These are phyloP conservation scores for Hypsopygia costalis DNA, from an alignment of 2,888 invertebrate species.

Conservation along the genomic window DNA sequence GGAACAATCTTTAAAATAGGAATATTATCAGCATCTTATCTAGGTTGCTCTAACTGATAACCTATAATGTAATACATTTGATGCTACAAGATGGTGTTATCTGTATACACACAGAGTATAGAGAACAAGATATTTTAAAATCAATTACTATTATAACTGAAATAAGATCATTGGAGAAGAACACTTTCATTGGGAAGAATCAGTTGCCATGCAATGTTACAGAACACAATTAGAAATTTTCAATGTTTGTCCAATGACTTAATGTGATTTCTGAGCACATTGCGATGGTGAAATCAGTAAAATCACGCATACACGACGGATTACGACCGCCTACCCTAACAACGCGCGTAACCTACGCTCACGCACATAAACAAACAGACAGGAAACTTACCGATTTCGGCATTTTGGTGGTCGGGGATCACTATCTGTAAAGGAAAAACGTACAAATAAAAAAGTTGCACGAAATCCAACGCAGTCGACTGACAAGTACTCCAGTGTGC, in stretches of 20 bases:
- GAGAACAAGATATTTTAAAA: no score
- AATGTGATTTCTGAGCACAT: constrained; percentile 53
- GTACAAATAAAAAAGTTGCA: constrained; percentile 41
- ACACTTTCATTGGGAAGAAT: background rate
- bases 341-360: constrained; percentile 10
- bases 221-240: constrained; percentile 17
- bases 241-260: constrained; percentile 37
- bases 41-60: constrained; percentile 28
- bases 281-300: constrained; percentile 66
- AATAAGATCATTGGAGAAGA: constrained; percentile 1
- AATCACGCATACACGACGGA: constrained; percentile 38
- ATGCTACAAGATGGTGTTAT: constrained; percentile 1
- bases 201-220: constrained; percentile 9
- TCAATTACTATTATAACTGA: no score
- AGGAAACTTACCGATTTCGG: constrained; percentile 82
- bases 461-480: constrained; percentile 36
- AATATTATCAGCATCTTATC: constrained; percentile 30
- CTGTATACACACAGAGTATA: constrained; percentile 15
- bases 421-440: constrained; percentile 70
- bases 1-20: constrained; percentile 9
- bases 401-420: constrained; percentile 79
- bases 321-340: constrained; percentile 21
- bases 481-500: constrained; percentile 32
- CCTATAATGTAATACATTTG: constrained; percentile 18
- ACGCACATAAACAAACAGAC: constrained; percentile 21